Conservation (phyloP, 1,140 invertebrate genomes). For the Drosophila kepulauana region DNA sequence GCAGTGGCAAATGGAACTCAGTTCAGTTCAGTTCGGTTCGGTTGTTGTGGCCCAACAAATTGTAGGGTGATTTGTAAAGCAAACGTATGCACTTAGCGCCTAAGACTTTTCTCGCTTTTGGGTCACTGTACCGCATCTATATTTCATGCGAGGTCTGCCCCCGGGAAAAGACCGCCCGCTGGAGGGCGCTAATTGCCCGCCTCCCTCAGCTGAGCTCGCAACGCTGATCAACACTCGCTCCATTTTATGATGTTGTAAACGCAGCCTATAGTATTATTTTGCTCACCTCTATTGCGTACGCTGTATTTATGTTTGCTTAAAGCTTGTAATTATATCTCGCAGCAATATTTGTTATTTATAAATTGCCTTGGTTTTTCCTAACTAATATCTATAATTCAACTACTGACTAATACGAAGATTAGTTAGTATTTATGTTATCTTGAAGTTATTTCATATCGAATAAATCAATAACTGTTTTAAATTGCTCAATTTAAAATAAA, state of each 20-base stretch:
- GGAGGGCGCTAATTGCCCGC: constrained; percentile 43
- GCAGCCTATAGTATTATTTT: constrained; percentile 32
- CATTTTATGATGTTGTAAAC: constrained; percentile 36
- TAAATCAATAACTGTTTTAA: background rate
- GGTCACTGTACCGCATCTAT: constrained; percentile 55
- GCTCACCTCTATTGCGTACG: constrained; percentile 46
- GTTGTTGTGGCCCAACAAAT: constrained; percentile 40
- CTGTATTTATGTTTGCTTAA: constrained; percentile 31
- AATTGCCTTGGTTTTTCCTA: constrained; percentile 20
- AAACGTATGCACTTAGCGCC: constrained; percentile 57
- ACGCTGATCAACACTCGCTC: constrained; percentile 22
- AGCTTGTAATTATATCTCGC: constrained; percentile 61
- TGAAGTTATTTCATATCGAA: background rate
- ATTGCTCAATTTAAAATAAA: constrained; percentile 1
- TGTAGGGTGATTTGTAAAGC: constrained; percentile 60
- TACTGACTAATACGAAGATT: background rate
- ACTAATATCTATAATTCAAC: background rate
- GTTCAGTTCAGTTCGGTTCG: constrained; percentile 35
- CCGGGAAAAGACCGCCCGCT: constrained; percentile 36
- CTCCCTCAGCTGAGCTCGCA: constrained; percentile 29
- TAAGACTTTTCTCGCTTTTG: constrained; percentile 53
- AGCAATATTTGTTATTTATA: constrained; percentile 50
- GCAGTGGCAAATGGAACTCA: constrained; percentile 47
- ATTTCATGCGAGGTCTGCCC: constrained; percentile 57
- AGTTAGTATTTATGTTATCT: background rate